Evolutionary conservation across 1,140 invertebrate species (phyloP), one percentile per base, ranked within the genome.

Genomic region (Paracyclopina nana): DNA sequence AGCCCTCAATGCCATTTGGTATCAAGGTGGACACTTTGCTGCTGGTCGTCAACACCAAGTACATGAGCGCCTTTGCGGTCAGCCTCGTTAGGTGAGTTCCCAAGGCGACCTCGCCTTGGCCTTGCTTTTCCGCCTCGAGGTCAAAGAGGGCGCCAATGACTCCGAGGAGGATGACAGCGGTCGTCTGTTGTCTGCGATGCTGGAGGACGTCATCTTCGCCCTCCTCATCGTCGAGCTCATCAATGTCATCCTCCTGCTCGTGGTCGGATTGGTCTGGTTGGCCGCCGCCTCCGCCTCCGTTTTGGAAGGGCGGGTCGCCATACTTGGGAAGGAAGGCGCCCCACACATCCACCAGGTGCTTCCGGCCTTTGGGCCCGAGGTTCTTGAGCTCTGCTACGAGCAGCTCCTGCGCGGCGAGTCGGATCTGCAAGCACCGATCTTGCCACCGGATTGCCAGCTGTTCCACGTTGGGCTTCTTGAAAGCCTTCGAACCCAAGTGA

Each of bases 131-230:
- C 43, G 71, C 65, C 58, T 72, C 88, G 61, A 92, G 85, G 0
- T 92, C 91, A 67, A 97, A 98, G 65, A 97, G 91, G 0, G 91
- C 85, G 0, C 94, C 94, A 50, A 99, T 91, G 0, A 98, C 91
- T 0, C 91, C 92, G 18, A 98, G 63, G 30, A 99, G 66, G 0
- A 99, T 87, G 0, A 99, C 87, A 0, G 94, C 87, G 0, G 91
- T 97, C 0, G 88, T 88, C 66, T 99, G 90, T 59, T 94, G 94
- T 8, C 90, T 71, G 54, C 88, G 84, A 28, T 88, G 68, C 66
- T 97, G 20, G 30, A 28, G 24, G 28, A 40, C 50, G 22, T 61
- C 52, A 9, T 43, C 57, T 40, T 56, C 50, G 16, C 54, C 52
- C 14, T 58, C 55, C 5, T 56, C 43, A 46, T 55, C 55, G 14